Conservation (phyloP, 2,797 vertebrate species). For the Phataginus tetradactyla region DNA sequence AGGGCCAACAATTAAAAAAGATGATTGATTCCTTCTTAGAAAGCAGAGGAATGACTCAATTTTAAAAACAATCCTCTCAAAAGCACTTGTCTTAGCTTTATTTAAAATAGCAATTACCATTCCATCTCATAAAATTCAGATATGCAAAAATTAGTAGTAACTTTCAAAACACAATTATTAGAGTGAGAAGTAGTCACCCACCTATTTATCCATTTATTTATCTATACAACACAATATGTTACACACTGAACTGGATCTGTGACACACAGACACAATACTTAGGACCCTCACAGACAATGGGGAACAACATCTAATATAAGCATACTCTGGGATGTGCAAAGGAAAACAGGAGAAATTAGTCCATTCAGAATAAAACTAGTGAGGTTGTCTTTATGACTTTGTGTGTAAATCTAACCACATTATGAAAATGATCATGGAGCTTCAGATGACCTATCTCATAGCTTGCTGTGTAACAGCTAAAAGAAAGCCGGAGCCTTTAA, state of each 20-base stretch:
- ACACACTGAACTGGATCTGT: not conserved
- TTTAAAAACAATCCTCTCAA: not conserved
- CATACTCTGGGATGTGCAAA: not conserved
- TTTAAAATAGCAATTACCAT: conserved; percentile 1
- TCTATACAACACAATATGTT: not conserved
- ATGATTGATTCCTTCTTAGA: not conserved
- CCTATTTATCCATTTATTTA: not conserved
- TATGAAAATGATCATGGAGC: not conserved
- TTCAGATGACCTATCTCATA: not conserved
- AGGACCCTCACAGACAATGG: not conserved
- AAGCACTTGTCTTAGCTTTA: not conserved
- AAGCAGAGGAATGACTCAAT: not conserved
- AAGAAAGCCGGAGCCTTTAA: conserved; percentile 13
- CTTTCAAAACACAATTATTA: not conserved
- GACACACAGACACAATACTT: not conserved
- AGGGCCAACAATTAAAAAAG: not conserved
- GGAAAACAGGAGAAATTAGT: not conserved
- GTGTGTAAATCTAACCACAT: not conserved
- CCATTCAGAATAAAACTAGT: not conserved
- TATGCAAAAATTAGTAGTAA: not conserved
- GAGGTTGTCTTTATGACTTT: not conserved
- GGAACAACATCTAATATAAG: not conserved
- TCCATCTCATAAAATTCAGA: not conserved
- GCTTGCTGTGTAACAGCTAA: not conserved
- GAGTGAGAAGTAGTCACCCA: not conserved